These are phyloP conservation scores for Mimas tiliae DNA, from an alignment of 2,888 invertebrate genomes.

Conservation along the genomic window DNA sequence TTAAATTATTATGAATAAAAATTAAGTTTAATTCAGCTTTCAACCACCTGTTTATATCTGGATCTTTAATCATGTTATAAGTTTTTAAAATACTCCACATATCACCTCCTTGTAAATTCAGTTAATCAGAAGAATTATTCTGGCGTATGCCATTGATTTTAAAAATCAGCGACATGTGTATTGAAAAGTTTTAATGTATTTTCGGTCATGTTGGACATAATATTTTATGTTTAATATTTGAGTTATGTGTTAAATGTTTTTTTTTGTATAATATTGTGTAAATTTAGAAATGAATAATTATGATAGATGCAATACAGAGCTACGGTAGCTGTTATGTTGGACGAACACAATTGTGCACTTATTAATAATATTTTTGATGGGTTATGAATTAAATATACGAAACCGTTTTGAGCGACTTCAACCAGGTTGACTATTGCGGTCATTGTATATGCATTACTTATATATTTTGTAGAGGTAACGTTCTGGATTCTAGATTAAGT, in stretches of 20 bases:
- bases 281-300: slow-evolving; percentile 12
- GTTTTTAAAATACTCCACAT: no score
- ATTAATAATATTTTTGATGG: neutral
- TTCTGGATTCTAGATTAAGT: neutral
- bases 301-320: slow-evolving; percentile 9
- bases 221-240: slow-evolving; percentile 16
- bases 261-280: slow-evolving; percentile 10
- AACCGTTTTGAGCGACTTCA: slow-evolving; percentile 4
- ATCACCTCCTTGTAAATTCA: no score
- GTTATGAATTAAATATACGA: slow-evolving; percentile 1
- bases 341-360: slow-evolving; percentile 6
- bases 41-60: no score
- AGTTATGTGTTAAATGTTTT: slow-evolving; percentile 16
- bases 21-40: no score
- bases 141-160: neutral
- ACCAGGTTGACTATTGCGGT: neutral
- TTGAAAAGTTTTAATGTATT: slow-evolving; percentile 9
- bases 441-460: neutral
- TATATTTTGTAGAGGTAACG: neutral
- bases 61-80: no score
- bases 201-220: slow-evolving; percentile 6
- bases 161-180: slow-evolving; percentile 10
- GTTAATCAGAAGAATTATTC: no score
- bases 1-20: neutral
- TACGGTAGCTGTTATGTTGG: slow-evolving; percentile 1